A percentile compares a stretch with the other conserved stretches of the same genome.
phyloP scores from a whole-genome alignment of 2,797 vertebrate genomes.

The Paratrypauchen microcephalus region DNA sequence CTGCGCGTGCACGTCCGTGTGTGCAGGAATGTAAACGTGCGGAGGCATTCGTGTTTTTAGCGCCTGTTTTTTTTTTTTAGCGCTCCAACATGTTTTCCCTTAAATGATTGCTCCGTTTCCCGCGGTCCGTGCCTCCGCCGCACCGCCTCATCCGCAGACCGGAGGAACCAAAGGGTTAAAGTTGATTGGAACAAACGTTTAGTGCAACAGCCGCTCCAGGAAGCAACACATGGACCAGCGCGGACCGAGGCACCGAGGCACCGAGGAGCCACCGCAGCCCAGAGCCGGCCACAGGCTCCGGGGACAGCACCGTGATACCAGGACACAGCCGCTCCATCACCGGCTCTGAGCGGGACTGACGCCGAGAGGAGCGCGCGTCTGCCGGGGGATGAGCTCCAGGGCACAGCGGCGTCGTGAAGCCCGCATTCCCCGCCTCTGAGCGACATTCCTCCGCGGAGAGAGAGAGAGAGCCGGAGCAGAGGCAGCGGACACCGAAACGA shows the following conservation, averaged over 20 bases:
- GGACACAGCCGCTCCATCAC: not conserved
- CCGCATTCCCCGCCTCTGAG: not conserved
- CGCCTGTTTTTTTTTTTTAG: too few relatives aligned
- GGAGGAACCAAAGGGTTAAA: slow-evolving; percentile 13
- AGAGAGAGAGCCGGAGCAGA: not conserved
- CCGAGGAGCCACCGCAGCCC: not conserved
- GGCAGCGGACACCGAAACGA: not conserved
- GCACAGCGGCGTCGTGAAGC: not conserved
- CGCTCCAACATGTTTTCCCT: not conserved
- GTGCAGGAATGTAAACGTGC: too few relatives aligned
- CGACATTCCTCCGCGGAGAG: slow-evolving; percentile 1
- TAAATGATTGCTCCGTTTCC: not conserved
- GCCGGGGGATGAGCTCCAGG: not conserved
- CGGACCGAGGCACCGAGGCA: not conserved
- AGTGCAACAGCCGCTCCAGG: slow-evolving; percentile 9
- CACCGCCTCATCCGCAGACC: not conserved
- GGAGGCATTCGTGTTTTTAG: too few relatives aligned
- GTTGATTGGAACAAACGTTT: slow-evolving; percentile 11
- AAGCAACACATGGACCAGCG: slow-evolving; percentile 14
- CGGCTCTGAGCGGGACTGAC: slow-evolving; percentile 1
- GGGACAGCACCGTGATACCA: not conserved
- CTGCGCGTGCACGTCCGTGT: too few relatives aligned
- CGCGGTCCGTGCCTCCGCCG: not conserved
- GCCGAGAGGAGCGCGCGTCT: not conserved
- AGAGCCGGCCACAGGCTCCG: too few relatives aligned